A percentile compares a stretch with the other conserved stretches of the same genome.
These are phyloP conservation scores for Eudemis profundana DNA, from an alignment of 2,888 invertebrate species.

Conservation along the genomic window DNA sequence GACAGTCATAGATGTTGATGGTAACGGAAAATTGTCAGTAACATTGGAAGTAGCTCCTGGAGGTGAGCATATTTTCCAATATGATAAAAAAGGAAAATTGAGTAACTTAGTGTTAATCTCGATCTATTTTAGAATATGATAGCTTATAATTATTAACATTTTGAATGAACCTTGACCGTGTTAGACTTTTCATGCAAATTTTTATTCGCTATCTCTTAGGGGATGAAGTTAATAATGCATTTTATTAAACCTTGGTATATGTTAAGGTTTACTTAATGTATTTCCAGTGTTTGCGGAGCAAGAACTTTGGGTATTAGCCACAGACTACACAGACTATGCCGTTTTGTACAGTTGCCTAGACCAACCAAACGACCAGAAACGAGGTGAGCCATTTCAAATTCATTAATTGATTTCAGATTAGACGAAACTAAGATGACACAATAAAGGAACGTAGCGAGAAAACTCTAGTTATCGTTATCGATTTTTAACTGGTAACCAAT, in stretches of 20 bases:
- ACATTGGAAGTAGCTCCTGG: slow-evolving; percentile 58
- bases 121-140: too few species aligned
- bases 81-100: too few species aligned
- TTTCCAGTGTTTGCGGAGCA: slow-evolving; percentile 54
- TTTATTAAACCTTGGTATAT: not conserved
- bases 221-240: too few species aligned
- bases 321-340: slow-evolving; percentile 87
- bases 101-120: too few species aligned
- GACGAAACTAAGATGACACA: too few species aligned
- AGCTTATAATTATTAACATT: too few species aligned
- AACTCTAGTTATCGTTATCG: too few species aligned
- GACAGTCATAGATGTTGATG: slow-evolving; percentile 56
- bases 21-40: slow-evolving; percentile 65
- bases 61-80: slow-evolving; percentile 58
- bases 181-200: too few species aligned
- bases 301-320: slow-evolving; percentile 84
- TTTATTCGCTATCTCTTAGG: too few species aligned
- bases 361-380: slow-evolving; percentile 68
- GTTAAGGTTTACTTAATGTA: not conserved
- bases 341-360: slow-evolving; percentile 87
- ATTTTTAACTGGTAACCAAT: too few species aligned
- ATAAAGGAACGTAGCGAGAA: not conserved
- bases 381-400: slow-evolving; percentile 67
- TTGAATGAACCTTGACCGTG: too few species aligned
- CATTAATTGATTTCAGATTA: slow-evolving; percentile 16